Base-by-base conservation (phyloP, 2,888 invertebrate species). In the Nemoura dubitans region DNA sequence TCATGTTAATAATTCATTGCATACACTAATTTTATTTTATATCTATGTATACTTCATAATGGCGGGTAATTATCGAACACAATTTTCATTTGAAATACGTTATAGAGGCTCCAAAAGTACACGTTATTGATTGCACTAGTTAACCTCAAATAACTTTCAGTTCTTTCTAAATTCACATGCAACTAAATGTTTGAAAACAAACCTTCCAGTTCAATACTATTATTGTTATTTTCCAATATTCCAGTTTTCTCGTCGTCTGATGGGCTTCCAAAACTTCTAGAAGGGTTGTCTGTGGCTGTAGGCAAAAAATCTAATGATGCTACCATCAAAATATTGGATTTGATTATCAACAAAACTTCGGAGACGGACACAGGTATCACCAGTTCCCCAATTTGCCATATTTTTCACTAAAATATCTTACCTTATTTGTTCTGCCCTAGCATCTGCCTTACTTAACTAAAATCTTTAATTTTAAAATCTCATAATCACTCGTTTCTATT, bases 231-330 rank as follows among this genome's bases (percentile, higher is more conserved):
- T 36, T 36, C 36, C 10, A 21, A 29, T 85, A 25, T 89, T 88
- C 59, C 83, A 89, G 89, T 88, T 28, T 83, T 88, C 81, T 59
- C 86, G 25, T 78, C 81, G n/a, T 76, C 42, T 28, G 89, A 89
- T 87, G 89, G 88, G 78, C 87, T 90, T 28, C 88, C 89, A 76
- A 88, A 89, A 86, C 87, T 89, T 43, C 85, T 89, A 76, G 89
- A 89, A 85, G 88, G 89, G 42, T 87, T 90, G 82, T 88, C 88
- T 36, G 86, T 89, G 82, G 88, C 89, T 36, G 89, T 89, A 59
- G 89, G 89, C 83, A 89, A 89, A 83, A 89, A 89, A 80, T 87
- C 88, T 28, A 88, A 88, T 27, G 87, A 89, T 83, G 88, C 89
- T 28, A 76, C 85, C 28, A 76, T 83, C 28, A 76, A 59, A 76